Conservation (phyloP, 2,113 vertebrate genomes). For the Mixornis gularis region DNA sequence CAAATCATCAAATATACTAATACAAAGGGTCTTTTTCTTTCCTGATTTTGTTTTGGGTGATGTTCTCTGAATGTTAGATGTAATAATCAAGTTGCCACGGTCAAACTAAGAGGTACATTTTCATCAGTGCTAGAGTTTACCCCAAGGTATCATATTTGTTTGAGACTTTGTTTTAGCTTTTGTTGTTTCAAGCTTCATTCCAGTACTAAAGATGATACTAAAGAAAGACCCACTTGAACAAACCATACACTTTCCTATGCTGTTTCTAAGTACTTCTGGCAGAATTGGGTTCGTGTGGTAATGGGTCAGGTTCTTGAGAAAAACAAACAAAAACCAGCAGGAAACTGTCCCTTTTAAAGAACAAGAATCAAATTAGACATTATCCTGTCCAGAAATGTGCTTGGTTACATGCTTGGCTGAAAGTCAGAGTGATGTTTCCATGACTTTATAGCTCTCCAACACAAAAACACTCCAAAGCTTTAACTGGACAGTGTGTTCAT, state of each 20-base stretch:
- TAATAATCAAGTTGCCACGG: background rate
- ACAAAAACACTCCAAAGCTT: background rate
- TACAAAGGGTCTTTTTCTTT: rapidly evolving
- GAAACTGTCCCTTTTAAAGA: background rate
- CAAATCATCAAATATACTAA: background rate
- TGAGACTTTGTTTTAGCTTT: background rate
- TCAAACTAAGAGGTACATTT: background rate
- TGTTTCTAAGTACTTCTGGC: background rate
- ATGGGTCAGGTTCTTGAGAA: background rate
- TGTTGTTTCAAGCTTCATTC: background rate
- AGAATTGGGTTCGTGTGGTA: background rate
- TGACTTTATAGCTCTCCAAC: background rate
- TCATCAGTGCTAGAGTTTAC: background rate
- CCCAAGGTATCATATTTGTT: background rate
- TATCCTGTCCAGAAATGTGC: background rate
- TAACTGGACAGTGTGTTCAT: background rate
- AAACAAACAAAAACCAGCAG: background rate
- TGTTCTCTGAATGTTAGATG: background rate
- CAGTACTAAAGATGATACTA: background rate
- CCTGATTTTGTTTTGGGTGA: background rate
- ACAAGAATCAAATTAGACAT: background rate
- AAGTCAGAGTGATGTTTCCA: background rate
- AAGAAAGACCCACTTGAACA: background rate
- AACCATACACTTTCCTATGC: background rate
- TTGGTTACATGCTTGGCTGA: background rate